Evolutionary conservation across 2,888 invertebrate species (phyloP).

Genomic region (Lasioglossum malachurum): DNA sequence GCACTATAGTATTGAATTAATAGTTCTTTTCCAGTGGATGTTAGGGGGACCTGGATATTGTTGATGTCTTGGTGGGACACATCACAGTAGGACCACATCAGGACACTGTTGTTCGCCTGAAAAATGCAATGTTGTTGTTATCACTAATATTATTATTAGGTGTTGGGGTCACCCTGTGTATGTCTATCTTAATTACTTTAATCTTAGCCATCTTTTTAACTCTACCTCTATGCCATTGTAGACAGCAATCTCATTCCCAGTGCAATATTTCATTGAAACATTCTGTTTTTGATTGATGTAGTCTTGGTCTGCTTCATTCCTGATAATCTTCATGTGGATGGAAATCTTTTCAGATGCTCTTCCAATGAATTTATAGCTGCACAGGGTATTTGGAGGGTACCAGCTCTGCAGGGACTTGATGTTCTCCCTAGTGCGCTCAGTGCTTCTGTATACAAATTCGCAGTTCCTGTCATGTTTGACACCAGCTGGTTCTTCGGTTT

Average conservation of each 20-base stretch:
- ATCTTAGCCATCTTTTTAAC: background rate
- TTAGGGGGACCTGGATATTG: constrained; percentile 79
- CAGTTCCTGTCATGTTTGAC: constrained; percentile 67
- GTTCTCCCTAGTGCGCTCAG: constrained; percentile 71
- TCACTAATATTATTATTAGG: background rate
- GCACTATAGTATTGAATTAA: constrained; percentile 79
- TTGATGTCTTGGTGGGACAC: constrained; percentile 79
- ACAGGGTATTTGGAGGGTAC: constrained; percentile 78
- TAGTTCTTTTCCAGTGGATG: constrained; percentile 75
- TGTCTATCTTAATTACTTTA: background rate
- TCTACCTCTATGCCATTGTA: constrained; percentile 75
- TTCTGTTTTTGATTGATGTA: constrained; percentile 60
- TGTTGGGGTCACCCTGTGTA: background rate
- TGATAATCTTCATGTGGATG: constrained; percentile 76
- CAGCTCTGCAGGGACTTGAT: constrained; percentile 76
- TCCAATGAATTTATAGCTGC: constrained; percentile 77
- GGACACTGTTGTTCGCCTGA: constrained; percentile 71
- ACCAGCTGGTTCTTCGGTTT: constrained; percentile 60
- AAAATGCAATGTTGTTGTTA: constrained; percentile 21
- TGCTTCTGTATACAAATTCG: constrained; percentile 75
- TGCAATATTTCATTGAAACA: constrained; percentile 72
- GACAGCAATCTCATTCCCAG: constrained; percentile 79
- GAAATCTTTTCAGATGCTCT: constrained; percentile 73
- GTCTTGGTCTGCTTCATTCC: constrained; percentile 67
- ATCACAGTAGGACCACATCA: constrained; percentile 80